Evolutionary conservation across 2,113 vertebrate genomes (phyloP).

Genomic region (Brevimyrus niger): DNA sequence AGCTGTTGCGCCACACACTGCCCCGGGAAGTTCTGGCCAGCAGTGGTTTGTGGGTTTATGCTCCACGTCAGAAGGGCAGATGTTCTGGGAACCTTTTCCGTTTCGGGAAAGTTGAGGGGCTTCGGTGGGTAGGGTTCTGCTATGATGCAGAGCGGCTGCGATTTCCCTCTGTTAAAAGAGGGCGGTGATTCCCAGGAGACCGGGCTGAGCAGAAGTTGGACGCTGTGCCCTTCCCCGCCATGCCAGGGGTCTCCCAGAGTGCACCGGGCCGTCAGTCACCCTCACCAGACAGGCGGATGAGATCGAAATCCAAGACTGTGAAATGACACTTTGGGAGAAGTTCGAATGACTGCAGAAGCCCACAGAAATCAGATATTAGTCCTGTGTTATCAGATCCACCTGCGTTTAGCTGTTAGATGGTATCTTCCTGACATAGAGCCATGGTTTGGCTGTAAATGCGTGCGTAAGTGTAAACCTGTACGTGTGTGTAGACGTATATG

Average conservation of each 20-base stretch:
- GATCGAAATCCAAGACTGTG: background rate
- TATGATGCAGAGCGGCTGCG: background rate
- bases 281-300: background rate
- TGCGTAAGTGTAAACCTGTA: background rate
- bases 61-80: background rate
- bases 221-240: background rate
- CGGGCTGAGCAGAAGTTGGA: background rate
- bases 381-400: background rate
- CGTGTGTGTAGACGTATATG: background rate
- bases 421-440: background rate
- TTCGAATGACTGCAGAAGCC: background rate
- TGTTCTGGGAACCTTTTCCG: background rate
- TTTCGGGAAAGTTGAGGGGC: background rate
- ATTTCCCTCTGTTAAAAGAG: constrained; percentile 9
- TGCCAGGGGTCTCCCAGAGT: background rate
- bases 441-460: constrained; percentile 11
- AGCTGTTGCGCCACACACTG: background rate
- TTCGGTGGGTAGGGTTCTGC: background rate
- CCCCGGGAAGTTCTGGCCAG: background rate
- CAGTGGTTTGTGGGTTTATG: background rate
- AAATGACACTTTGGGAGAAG: background rate
- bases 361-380: background rate
- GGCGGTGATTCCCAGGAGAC: background rate
- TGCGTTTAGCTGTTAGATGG: background rate
- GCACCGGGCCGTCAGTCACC: background rate